These are phyloP conservation scores for Meandrina meandrites DNA, from an alignment of 92 coral and sea anemone genomes.

Conservation along the genomic window DNA sequence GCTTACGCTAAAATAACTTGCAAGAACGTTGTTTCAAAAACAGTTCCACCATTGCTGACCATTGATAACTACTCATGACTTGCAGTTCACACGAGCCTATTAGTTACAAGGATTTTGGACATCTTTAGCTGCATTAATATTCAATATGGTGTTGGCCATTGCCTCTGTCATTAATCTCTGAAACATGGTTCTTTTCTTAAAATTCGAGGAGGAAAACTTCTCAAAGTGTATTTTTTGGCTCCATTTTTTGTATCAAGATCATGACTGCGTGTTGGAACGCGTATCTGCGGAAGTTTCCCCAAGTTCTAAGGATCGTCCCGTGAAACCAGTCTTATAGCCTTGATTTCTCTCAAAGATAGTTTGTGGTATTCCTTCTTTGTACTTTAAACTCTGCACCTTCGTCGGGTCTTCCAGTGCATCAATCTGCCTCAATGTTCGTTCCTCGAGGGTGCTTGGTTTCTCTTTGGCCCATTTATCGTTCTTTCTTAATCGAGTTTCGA, in stretches of 20 bases:
- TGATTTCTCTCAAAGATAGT: slow-evolving; percentile 92
- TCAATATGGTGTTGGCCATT: not conserved
- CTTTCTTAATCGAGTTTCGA: slow-evolving; percentile 83
- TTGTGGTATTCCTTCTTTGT: slow-evolving; percentile 78
- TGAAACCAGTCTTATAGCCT: slow-evolving; percentile 79
- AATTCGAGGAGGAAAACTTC: not conserved
- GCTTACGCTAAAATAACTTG: not conserved
- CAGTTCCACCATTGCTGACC: not conserved
- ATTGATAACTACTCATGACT: no score
- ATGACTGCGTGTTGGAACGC: slow-evolving; percentile 9
- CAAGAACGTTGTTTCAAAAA: not conserved
- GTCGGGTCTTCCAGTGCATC: slow-evolving; percentile 82
- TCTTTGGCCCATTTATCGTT: slow-evolving; percentile 80
- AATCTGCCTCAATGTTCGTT: slow-evolving; percentile 83
- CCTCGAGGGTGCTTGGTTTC: slow-evolving; percentile 92
- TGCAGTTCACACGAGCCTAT: no score
- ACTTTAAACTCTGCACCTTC: slow-evolving; percentile 75
- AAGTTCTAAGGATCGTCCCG: slow-evolving; percentile 74
- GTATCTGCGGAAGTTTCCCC: slow-evolving; percentile 46
- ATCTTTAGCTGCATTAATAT: not conserved
- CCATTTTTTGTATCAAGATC: no score
- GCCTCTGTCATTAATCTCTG: not conserved
- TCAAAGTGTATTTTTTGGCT: not conserved
- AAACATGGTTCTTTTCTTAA: not conserved
- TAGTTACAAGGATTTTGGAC: not conserved